Base-by-base conservation (phyloP, 2,888 invertebrate genomes). In the Drosophila neotestacea region DNA sequence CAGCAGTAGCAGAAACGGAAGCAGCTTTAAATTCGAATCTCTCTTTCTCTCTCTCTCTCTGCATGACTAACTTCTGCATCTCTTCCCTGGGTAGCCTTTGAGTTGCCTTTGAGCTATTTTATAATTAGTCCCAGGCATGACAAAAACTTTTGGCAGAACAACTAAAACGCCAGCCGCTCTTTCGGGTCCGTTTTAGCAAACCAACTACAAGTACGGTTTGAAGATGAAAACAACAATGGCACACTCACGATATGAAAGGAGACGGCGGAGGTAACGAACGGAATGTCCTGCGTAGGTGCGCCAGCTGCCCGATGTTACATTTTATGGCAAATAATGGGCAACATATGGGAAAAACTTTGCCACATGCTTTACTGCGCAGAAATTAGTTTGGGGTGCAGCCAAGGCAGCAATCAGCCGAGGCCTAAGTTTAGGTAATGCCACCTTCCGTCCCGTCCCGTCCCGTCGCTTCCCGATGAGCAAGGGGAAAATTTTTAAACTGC, bases 61-160 rank as follows among this genome's bases (percentile, higher is more conserved):
- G 41, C 22, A 42, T 30, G 36, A 46, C 46, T 52, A 55, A 62
- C 52, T 54, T 41, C 16, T 22, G 13, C 1, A 47, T 28, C n/a
- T 36, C 42, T 32, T 64, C 41, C 47, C 59, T 61, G 82, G 60
- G 62, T 72, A 76, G 70, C 81, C 73, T 80, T 77, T 75, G 78
- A 86, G 73, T 72, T 82, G 85, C 89, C 85, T 86, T 86, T 87
- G 77, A 88, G 85, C 89, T 85, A 88, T 86, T 86, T 86, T 86
- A 86, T 86, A 86, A 86, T 86, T 86, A 86, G 85, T 87, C 82
- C 85, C 85, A 85, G 88, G 73, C 87, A 86, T 79, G 88, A 85
- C 85, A 85, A 88, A 88, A 85, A 87, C 62, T 87, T 86, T 87
- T 82, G 86, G 80, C 89, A 88, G 78, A 88, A 80, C 87, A 86